phyloP scores from a whole-genome alignment of 2,888 invertebrate species.

The Drosophila paracracens region DNA sequence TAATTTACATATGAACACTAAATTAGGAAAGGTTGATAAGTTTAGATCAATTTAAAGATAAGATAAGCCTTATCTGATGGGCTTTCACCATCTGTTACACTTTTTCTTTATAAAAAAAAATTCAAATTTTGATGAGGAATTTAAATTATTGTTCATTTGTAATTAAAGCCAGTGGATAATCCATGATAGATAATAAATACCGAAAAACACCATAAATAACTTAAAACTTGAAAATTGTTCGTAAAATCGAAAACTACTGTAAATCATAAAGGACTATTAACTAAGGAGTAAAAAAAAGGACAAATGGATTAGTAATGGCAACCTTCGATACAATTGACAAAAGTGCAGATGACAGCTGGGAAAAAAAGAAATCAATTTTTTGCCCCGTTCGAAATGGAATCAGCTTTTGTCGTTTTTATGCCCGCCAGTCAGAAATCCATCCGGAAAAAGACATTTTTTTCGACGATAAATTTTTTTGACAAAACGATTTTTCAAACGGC shows the following conservation, averaged over 20 bases:
- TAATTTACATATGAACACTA: not conserved
- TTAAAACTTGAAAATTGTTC: too few species aligned
- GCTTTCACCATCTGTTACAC: not conserved
- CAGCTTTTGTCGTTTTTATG: constrained; percentile 31
- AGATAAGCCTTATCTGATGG: not conserved
- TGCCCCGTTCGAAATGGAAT: constrained; percentile 19
- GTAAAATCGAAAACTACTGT: not conserved
- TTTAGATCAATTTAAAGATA: not conserved
- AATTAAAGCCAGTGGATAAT: not conserved
- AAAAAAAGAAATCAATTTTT: not conserved
- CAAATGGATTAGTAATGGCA: constrained; percentile 31
- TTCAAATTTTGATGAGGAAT: not conserved
- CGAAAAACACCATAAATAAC: not conserved
- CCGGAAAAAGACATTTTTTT: constrained; percentile 46
- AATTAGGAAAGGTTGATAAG: too few species aligned
- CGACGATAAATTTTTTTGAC: constrained; percentile 6
- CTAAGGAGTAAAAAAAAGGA: constrained; percentile 1
- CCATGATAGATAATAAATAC: not conserved
- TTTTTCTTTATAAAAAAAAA: not conserved
- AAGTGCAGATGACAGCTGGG: constrained; percentile 19
- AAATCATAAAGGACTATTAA: not conserved
- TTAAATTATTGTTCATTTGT: not conserved
- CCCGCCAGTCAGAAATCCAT: constrained; percentile 28
- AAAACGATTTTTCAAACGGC: constrained; percentile 27
- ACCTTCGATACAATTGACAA: constrained; percentile 22